These are phyloP conservation scores for Platysteira castanea DNA, from an alignment of 2,113 vertebrate genomes.

Conservation along the genomic window DNA sequence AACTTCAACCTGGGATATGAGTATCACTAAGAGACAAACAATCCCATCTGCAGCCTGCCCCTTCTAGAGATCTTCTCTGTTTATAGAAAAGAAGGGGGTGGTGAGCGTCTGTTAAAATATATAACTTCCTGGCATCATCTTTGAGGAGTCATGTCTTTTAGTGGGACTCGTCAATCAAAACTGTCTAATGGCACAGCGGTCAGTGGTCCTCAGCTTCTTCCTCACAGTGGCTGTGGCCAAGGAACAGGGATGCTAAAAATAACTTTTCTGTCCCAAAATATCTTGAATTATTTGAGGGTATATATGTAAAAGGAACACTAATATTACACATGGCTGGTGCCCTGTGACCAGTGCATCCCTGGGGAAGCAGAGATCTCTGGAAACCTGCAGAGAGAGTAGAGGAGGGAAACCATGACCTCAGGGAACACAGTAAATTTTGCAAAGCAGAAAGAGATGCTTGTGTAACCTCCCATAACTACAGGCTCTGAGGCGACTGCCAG, in stretches of 20 bases:
- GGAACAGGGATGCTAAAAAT: background rate
- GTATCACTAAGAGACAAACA: conserved; percentile 6
- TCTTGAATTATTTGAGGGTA: background rate
- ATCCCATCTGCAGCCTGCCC: conserved; percentile 47
- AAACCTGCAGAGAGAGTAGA: background rate
- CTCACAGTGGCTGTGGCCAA: background rate
- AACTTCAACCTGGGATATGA: background rate
- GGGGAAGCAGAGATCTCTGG: background rate
- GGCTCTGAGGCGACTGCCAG: background rate
- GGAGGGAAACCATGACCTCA: background rate
- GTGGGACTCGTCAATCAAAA: background rate
- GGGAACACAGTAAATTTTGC: background rate
- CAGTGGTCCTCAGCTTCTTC: background rate
- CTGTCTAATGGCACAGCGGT: background rate
- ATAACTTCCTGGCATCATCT: background rate
- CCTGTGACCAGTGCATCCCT: fast-evolving
- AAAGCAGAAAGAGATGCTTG: background rate
- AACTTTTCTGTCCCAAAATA: background rate
- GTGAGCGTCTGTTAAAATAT: background rate
- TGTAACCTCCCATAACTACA: background rate
- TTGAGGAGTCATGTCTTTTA: background rate
- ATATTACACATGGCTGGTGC: background rate
- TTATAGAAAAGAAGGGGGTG: conserved; percentile 50
- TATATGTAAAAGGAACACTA: background rate
- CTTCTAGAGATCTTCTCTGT: background rate